phyloP scores from a whole-genome alignment of 2,113 vertebrate species.

The Prinia subflava region DNA sequence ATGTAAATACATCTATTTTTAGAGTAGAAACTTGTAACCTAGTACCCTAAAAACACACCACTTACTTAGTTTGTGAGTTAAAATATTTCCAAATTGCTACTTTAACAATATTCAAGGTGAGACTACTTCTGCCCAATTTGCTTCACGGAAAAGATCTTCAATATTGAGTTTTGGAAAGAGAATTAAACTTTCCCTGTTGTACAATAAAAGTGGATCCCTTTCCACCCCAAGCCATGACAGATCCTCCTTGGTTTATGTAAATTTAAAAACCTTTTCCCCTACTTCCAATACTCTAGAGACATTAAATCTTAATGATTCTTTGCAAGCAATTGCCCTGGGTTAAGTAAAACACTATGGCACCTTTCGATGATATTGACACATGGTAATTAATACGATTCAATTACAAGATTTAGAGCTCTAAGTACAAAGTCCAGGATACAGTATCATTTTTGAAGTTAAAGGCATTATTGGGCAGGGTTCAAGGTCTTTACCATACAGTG shows the following conservation, averaged over 20 bases:
- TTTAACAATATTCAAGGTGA: not conserved
- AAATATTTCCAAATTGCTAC: not conserved
- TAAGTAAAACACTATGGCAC: constrained; percentile 74
- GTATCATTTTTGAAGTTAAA: not conserved
- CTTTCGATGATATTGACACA: constrained; percentile 53
- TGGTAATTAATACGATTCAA: constrained; percentile 75
- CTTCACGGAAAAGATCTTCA: not conserved
- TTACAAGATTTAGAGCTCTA: constrained; percentile 67
- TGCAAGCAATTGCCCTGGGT: constrained; percentile 72
- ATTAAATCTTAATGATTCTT: constrained; percentile 50
- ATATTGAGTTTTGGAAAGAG: not conserved
- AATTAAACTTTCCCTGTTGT: not conserved
- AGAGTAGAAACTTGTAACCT: not conserved
- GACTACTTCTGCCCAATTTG: not conserved
- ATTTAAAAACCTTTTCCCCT: not conserved
- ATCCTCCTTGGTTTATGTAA: not conserved
- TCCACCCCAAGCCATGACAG: not conserved
- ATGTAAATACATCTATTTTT: not conserved
- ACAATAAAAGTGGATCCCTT: not conserved
- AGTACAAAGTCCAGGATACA: constrained; percentile 65
- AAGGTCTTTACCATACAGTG: constrained; percentile 6
- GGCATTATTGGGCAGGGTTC: not conserved
- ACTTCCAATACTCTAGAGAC: constrained; percentile 18
- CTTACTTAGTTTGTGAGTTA: not conserved
- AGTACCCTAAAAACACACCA: not conserved